These are phyloP conservation scores for Gibbula magus DNA, from an alignment of 2,888 invertebrate species.

Conservation along the genomic window DNA sequence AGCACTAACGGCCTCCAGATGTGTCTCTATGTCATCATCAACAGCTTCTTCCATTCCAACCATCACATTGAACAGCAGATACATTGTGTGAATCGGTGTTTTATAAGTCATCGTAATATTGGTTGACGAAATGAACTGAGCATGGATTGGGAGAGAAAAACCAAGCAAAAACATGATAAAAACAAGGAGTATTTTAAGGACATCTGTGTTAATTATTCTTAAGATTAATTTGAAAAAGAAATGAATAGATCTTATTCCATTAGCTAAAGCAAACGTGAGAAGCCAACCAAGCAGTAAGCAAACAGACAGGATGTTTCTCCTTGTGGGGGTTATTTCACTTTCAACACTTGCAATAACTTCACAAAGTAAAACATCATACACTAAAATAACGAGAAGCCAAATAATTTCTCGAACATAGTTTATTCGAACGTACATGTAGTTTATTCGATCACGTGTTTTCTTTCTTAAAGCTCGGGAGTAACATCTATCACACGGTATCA, in stretches of 20 bases:
- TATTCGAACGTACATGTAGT: no score
- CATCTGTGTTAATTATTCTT: conserved; percentile 66
- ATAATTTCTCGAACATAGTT: neutral
- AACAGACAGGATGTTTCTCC: no score
- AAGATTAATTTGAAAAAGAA: conserved; percentile 66
- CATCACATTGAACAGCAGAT: no score
- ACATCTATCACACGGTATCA: neutral
- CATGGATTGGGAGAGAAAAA: no score
- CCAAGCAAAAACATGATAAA: no score
- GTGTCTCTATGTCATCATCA: conserved; percentile 51
- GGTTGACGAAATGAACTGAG: no score
- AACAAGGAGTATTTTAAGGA: conserved; percentile 62
- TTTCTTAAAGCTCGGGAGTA: neutral
- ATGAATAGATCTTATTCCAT: conserved; percentile 67
- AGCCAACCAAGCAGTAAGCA: no score
- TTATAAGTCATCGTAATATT: conserved; percentile 44
- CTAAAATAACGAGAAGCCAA: conserved; percentile 38
- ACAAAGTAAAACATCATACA: no score
- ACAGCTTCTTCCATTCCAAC: no score
- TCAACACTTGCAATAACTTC: conserved; percentile 55
- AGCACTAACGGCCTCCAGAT: conserved; percentile 47
- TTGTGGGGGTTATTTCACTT: conserved; percentile 40
- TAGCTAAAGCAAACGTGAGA: conserved; percentile 63
- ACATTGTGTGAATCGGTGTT: no score
- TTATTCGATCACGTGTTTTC: no score